Evolutionary conservation across 2,888 invertebrate genomes (phyloP).

Genomic region (Alitta virens): DNA sequence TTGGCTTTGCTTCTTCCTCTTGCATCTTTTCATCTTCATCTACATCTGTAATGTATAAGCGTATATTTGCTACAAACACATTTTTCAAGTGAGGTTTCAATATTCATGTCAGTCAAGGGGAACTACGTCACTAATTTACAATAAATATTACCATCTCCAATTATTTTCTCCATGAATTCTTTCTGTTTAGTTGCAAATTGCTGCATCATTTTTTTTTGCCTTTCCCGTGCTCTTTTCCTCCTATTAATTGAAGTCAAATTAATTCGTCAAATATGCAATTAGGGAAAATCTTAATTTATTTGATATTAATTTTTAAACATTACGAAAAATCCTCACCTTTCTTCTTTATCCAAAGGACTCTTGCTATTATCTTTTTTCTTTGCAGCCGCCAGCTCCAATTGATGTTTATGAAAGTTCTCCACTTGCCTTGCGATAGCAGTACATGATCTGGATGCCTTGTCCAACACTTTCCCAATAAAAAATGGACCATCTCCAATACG

Average conservation of each 20-base stretch:
- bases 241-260: too few species aligned
- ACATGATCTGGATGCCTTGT: slow-evolving; percentile 42
- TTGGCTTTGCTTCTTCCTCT: not conserved
- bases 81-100: too few species aligned
- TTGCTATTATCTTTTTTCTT: slow-evolving; percentile 4
- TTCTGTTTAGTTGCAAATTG: slow-evolving; percentile 89
- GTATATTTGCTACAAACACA: too few species aligned
- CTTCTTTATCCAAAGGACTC: slow-evolving; percentile 6
- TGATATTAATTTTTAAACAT: too few species aligned
- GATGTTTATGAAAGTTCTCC: slow-evolving; percentile 42
- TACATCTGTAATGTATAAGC: not conserved
- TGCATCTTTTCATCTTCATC: not conserved
- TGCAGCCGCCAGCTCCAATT: not conserved
- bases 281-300: too few species aligned
- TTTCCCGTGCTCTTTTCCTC: slow-evolving; percentile 67
- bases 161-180: slow-evolving; percentile 77
- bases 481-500: slow-evolving; percentile 82
- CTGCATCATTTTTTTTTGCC: slow-evolving; percentile 88
- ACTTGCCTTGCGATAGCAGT: slow-evolving; percentile 57
- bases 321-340: slow-evolving; percentile 1
- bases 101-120: too few species aligned
- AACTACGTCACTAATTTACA: too few species aligned
- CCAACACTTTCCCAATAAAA: slow-evolving; percentile 79
- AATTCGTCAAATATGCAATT: too few species aligned
- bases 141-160: slow-evolving; percentile 9